phyloP scores from a whole-genome alignment of 2,113 vertebrate species.

The Cairina moschata region DNA sequence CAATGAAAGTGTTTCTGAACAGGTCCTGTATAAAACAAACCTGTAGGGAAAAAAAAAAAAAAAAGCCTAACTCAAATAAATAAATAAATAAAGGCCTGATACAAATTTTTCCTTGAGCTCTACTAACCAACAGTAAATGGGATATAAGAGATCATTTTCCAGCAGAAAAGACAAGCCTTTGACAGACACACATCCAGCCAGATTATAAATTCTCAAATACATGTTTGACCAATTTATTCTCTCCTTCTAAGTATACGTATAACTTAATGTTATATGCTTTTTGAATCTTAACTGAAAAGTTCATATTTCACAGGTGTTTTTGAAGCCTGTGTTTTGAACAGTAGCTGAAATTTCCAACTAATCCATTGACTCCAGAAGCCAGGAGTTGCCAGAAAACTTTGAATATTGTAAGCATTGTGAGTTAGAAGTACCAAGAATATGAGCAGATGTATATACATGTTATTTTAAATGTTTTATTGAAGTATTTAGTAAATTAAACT shows the following conservation, averaged over 20 bases:
- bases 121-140: neutral
- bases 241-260: neutral
- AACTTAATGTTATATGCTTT: neutral
- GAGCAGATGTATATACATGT: neutral
- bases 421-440: neutral
- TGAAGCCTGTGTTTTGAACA: neutral
- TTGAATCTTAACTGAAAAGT: neutral
- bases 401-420: neutral
- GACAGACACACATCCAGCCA: neutral
- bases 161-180: neutral
- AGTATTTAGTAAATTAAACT: neutral
- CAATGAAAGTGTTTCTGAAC: neutral
- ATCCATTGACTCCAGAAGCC: neutral
- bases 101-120: neutral
- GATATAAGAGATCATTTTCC: neutral
- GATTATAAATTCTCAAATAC: neutral
- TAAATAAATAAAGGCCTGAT: neutral
- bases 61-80: neutral
- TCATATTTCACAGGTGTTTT: neutral
- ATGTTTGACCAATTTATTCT: neutral
- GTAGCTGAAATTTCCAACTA: neutral
- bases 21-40: neutral
- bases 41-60: neutral
- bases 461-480: neutral
- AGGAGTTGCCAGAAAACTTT: neutral